Conservation (phyloP, 2,888 invertebrate genomes). For the Perizoma affinitatum region DNA sequence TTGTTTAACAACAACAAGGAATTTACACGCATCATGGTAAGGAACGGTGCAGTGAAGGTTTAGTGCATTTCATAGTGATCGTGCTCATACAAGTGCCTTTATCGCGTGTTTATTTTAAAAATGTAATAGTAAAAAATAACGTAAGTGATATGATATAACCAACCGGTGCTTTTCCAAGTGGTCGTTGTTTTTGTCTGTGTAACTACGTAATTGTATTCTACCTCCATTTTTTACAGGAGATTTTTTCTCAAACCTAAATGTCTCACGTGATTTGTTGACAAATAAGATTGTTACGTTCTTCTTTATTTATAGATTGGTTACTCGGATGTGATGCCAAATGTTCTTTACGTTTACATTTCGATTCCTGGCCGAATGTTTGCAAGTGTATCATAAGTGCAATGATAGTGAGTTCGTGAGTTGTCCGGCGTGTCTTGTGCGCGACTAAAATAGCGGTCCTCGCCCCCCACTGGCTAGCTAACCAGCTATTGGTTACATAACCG, state of each 20-base stretch:
- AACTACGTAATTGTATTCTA: conserved; percentile 11
- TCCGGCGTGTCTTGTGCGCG: conserved; percentile 61
- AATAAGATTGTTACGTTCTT: conserved; percentile 21
- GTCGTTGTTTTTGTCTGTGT: conserved; percentile 5
- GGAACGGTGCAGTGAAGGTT: conserved; percentile 69
- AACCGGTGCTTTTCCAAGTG: conserved; percentile 14
- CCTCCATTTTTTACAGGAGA: conserved; percentile 17
- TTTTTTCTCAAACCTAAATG: conserved; percentile 10
- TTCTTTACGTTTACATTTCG: conserved; percentile 12
- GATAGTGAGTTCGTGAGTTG: conserved; percentile 53
- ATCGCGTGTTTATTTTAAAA: conserved; percentile 38
- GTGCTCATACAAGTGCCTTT: conserved; percentile 56
- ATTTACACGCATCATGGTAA: conserved; percentile 71
- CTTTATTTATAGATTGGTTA: conserved; percentile 28
- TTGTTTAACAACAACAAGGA: conserved; percentile 57
- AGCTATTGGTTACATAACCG: conserved; percentile 70
- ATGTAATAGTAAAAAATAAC: conserved; percentile 29
- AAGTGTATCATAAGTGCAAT: conserved; percentile 31
- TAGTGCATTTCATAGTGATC: conserved; percentile 54
- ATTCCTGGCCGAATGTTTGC: conserved; percentile 14
- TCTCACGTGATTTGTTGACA: conserved; percentile 30
- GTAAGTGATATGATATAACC: conserved; percentile 26
- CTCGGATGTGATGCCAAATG: conserved; percentile 23
- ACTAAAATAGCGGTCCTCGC: conserved; percentile 74
- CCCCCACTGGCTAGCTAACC: conserved; percentile 56